These are phyloP conservation scores for Rhogogaster chlorosoma DNA, from an alignment of 2,888 invertebrate species.

Conservation along the genomic window DNA sequence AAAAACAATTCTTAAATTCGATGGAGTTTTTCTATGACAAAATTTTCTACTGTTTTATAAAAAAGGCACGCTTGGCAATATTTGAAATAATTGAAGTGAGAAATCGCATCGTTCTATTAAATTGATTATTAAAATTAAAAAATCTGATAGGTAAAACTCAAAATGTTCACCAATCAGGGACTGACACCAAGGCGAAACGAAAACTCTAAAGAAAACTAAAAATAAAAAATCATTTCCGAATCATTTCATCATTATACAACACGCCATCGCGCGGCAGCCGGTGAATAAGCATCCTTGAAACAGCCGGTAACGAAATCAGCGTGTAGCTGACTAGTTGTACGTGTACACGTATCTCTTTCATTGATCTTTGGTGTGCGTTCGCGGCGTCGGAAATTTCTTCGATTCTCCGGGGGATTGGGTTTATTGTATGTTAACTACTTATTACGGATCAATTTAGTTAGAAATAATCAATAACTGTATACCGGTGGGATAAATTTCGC, in stretches of 20 bases:
- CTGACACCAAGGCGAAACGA: background rate
- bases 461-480: slow-evolving; percentile 2
- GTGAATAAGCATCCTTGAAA: slow-evolving; percentile 30
- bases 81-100: background rate
- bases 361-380: slow-evolving; percentile 34
- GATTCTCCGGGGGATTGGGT: background rate
- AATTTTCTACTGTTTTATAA: background rate
- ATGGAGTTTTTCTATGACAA: background rate
- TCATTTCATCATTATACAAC: background rate
- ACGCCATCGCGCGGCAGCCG: slow-evolving; percentile 43
- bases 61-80: background rate
- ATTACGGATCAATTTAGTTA: background rate
- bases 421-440: background rate
- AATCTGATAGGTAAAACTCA: background rate
- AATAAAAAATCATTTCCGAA: background rate
- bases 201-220: background rate
- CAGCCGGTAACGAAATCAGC: slow-evolving; percentile 46
- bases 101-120: background rate
- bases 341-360: slow-evolving; percentile 50
- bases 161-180: slow-evolving; percentile 14
- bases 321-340: slow-evolving; percentile 14
- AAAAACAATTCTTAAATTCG: background rate
- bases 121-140: background rate
- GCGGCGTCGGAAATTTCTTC: slow-evolving; percentile 35
- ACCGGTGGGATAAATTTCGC: slow-evolving; percentile 13